Conservation (phyloP, 2,888 invertebrate species). For the Agapetus fuscipes region DNA sequence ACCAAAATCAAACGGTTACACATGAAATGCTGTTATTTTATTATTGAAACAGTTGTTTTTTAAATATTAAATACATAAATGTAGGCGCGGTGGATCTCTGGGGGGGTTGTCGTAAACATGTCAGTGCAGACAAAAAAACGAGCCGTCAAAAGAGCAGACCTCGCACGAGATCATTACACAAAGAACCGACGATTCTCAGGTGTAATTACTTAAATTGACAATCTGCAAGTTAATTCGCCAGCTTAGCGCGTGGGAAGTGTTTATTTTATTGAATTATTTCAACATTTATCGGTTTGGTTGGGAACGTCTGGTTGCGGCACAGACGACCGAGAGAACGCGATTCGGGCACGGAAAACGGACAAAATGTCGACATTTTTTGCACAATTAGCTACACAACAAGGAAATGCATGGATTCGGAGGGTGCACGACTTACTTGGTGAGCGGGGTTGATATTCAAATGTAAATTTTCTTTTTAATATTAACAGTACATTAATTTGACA, state of each 20-base stretch:
- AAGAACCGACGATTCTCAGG: not conserved
- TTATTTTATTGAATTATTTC: not conserved
- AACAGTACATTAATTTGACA: constrained; percentile 15
- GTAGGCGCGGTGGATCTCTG: no score
- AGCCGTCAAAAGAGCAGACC: not conserved
- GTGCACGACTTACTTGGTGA: constrained; percentile 10
- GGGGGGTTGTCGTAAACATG: no score
- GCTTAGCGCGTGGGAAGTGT: not conserved
- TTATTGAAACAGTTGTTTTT: no score
- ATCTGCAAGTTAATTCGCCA: not conserved
- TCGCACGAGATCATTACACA: not conserved
- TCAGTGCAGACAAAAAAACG: no score
- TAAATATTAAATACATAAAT: no score
- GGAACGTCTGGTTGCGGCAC: constrained; percentile 10
- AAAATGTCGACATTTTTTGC: not conserved
- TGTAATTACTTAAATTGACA: not conserved
- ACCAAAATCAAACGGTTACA: no score
- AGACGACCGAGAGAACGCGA: constrained; percentile 1
- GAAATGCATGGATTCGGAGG: constrained; percentile 1
- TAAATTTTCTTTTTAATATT: constrained; percentile 11
- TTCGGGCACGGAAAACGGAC: not conserved
- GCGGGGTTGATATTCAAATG: constrained; percentile 11
- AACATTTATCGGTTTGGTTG: not conserved
- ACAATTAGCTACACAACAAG: not conserved
- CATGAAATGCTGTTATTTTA: no score